Conservation (phyloP, 2,888 invertebrate species). For the Acanthosepion lycidas region DNA sequence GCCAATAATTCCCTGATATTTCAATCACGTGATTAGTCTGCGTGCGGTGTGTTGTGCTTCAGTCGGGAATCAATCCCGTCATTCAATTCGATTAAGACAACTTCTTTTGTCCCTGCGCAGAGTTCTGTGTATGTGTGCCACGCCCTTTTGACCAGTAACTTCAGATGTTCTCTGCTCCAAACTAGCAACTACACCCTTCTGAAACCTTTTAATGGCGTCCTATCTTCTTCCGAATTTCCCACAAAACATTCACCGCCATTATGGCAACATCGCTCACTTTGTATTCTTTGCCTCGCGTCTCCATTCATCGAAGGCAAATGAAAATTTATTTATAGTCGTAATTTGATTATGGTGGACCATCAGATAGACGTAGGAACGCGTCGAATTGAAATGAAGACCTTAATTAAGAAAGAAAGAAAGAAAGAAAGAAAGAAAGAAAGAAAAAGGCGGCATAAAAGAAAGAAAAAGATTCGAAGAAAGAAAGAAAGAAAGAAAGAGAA, state of each 20-base stretch:
- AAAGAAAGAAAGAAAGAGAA: neutral
- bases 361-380: neutral
- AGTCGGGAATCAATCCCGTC: neutral
- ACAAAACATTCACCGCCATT: neutral
- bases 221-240: neutral
- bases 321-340: neutral
- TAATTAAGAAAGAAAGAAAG: neutral
- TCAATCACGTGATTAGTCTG: neutral
- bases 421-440: neutral
- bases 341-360: neutral
- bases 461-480: neutral
- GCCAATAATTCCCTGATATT: neutral
- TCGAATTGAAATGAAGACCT: no score
- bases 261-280: neutral
- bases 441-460: no score
- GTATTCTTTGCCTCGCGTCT: neutral
- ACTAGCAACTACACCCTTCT: no score
- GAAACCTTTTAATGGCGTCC: no score
- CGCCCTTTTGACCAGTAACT: neutral
- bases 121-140: neutral
- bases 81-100: slow-evolving; percentile 2
- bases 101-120: neutral
- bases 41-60: neutral
- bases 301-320: neutral
- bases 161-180: neutral